These are phyloP conservation scores for Melanocharis versteri DNA, from an alignment of 2,113 vertebrate genomes.

Conservation along the genomic window DNA sequence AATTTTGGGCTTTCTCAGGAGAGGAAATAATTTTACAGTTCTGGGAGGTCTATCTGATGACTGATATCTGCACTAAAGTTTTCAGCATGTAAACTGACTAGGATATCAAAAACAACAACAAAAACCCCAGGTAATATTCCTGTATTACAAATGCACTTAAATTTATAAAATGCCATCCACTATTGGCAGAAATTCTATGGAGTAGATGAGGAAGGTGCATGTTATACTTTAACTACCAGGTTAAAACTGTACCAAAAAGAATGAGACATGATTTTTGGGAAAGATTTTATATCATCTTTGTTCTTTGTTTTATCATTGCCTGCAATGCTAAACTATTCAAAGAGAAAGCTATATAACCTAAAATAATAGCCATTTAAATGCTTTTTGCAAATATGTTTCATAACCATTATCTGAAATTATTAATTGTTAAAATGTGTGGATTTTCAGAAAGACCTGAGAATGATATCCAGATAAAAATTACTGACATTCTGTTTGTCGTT, in stretches of 20 bases:
- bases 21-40: neutral
- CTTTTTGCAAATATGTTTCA: neutral
- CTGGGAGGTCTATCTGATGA: neutral
- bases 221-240: neutral
- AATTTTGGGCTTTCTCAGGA: neutral
- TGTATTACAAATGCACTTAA: neutral
- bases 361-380: neutral
- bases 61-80: neutral
- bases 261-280: fast-evolving
- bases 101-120: neutral
- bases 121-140: neutral
- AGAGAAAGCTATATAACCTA: neutral
- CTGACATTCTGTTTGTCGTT: neutral
- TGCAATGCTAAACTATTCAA: neutral
- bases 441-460: neutral
- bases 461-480: neutral
- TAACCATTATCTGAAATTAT: neutral
- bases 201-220: neutral
- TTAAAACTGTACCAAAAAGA: neutral
- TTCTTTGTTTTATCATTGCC: neutral
- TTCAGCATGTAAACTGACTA: neutral
- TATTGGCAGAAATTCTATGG: neutral
- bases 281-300: neutral
- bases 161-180: neutral
- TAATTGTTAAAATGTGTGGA: neutral